These are phyloP conservation scores for Alethe castanea DNA, from an alignment of 2,113 vertebrate species.

Conservation along the genomic window DNA sequence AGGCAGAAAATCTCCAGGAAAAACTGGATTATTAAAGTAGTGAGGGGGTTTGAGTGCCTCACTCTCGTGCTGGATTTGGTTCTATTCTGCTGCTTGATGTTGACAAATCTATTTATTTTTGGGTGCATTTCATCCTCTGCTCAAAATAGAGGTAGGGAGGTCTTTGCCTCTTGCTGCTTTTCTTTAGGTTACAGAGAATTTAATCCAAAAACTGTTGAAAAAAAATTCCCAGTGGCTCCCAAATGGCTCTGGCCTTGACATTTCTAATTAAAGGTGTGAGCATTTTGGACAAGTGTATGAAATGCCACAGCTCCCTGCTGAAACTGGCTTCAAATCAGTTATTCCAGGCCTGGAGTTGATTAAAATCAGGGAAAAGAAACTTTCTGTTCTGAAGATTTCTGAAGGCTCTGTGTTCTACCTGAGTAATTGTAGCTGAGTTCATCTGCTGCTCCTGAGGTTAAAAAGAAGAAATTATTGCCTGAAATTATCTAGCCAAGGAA, in stretches of 20 bases:
- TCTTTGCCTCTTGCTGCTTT: neutral
- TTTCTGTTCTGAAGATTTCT: neutral
- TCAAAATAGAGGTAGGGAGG: neutral
- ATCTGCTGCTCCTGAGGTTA: neutral
- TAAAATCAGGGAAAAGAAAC: neutral
- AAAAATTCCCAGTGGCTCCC: neutral
- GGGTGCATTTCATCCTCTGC: neutral
- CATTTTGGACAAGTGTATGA: neutral
- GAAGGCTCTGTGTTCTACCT: neutral
- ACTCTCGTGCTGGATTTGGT: neutral
- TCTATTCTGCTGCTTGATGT: neutral
- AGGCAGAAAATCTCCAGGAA: neutral
- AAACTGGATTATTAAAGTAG: neutral
- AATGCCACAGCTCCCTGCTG: neutral
- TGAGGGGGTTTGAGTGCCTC: neutral
- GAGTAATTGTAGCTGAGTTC: neutral
- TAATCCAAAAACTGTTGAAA: neutral
- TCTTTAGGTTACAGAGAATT: neutral
- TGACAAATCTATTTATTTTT: slow-evolving; percentile 2
- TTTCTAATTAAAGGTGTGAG: neutral
- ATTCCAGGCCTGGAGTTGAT: neutral
- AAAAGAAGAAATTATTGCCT: neutral
- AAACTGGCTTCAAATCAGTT: neutral
- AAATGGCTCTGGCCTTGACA: neutral
- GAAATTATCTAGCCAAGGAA: neutral